Base-by-base conservation (phyloP, 2,113 vertebrate genomes). In the Nansenia antarctica region DNA sequence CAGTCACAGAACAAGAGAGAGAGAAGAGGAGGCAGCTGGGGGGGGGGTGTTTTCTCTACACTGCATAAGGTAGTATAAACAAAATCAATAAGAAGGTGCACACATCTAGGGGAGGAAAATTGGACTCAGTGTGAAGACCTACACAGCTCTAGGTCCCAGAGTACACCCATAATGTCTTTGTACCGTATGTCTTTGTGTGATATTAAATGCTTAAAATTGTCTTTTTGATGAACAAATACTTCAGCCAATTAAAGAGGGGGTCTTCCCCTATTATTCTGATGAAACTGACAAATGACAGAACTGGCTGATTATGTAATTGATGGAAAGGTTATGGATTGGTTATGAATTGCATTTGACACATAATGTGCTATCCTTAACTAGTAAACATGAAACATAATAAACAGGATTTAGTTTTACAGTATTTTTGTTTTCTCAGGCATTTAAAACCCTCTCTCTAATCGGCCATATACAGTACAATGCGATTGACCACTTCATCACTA, bases 121-220 rank as follows among this genome's bases (percentile, higher is more conserved):
- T 18, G 55, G 29, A 58, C 14, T 30, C 18, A 29, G n/a, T 14
- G 27, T 58, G 18, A 5, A 31, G 15, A 7, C 14, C 54, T 30
- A 58, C 29, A 58, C 29, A 58, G 45, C 45, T n/a, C 20, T 49
- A n/a, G 20, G 20, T 20, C 45, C n/a, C 45, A 20, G n/a, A 49
- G 14, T 20, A 22, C 45, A 49, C n/a, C 45, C n/a, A 11, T 27
- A 24, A 27, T 77, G 34, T 39, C 49, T 37, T 65, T 65, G 24
- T 18, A 11, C 22, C 65, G 24, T 45, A 59, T 32, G 7, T 22
- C 55, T 57, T 3, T n/a, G 8, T 49, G 45, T 49, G 45, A 20
- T 20, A 49, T 49, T 49, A 49, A 8, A 14, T 42, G 63, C 47
- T 9, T 35, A 3, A 8, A 5, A 52, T n/a, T n/a, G 31, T 54